These are phyloP conservation scores for Atherix ibis DNA, from an alignment of 2,888 invertebrate genomes.

Conservation along the genomic window DNA sequence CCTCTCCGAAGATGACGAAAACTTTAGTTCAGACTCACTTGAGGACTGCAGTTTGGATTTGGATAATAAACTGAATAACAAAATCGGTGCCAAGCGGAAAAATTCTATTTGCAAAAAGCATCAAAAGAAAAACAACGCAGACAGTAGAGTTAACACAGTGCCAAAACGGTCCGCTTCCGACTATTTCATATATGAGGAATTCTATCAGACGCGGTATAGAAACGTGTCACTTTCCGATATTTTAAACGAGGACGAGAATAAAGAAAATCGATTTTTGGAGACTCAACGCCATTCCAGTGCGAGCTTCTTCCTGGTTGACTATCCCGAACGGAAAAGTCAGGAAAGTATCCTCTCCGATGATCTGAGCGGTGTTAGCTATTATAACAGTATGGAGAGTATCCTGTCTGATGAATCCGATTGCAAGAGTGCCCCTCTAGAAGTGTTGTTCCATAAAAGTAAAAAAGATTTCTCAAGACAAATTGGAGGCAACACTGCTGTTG, in stretches of 20 bases:
- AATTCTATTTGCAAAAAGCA: conserved; percentile 40
- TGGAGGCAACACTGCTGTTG: conserved; percentile 30
- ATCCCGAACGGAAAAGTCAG: conserved; percentile 44
- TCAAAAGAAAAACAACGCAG: conserved; percentile 29
- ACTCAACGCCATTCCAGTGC: conserved; percentile 54
- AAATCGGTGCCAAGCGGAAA: conserved; percentile 23
- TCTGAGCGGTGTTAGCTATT: conserved; percentile 45
- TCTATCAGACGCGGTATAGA: conserved; percentile 34
- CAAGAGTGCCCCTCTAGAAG: conserved; percentile 61
- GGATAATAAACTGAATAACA: conserved; percentile 27
- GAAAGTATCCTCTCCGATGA: conserved; percentile 66
- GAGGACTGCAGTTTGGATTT: conserved; percentile 51
- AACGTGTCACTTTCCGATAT: conserved; percentile 44
- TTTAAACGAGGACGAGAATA: conserved; percentile 18
- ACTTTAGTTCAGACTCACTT: conserved; percentile 64
- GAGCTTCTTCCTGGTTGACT: conserved; percentile 61
- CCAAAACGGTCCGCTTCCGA: conserved; percentile 59
- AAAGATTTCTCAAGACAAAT: conserved; percentile 23
- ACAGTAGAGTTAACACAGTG: conserved; percentile 17
- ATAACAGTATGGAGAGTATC: conserved; percentile 66
- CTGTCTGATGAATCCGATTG: conserved; percentile 67
- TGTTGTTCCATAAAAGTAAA: conserved; percentile 37
- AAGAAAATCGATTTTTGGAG: conserved; percentile 36
- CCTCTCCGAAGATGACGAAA: conserved; percentile 41
- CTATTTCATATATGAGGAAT: conserved; percentile 52